Base-by-base conservation (phyloP, 2,888 invertebrate species). In the Ormyrus labotus region DNA sequence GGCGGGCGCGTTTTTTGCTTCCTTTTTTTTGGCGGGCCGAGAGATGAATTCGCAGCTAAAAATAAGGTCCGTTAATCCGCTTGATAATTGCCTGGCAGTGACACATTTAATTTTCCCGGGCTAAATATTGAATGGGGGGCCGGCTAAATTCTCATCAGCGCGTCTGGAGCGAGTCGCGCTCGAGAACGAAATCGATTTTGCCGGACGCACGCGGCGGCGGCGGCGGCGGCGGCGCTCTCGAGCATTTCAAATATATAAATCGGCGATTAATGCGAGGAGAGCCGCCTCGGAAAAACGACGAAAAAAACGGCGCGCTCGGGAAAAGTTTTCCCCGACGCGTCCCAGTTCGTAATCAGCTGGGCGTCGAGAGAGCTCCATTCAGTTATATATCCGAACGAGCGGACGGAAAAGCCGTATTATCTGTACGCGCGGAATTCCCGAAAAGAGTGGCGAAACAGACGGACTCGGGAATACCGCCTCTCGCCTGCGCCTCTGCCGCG, bases 41-140 rank as follows among this genome's bases (percentile, higher is more conserved):
- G 8, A 8, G 8, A 65, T 50, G 6, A 61, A 34, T 34, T 34
- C 34, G 34, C 34, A 4, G 6, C 48, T 67, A 76, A 76, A 76
- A 63, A 72, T 78, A 73, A 60, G 67, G 51, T 55, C 53, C 60
- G 72, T 72, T 77, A 70, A 77, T 57, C 58, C 53, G 65, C 11
- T 48, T 64, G 51, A 77, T 70, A 70, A 77, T 65, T 58, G 63
- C 57, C 70, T 71, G 77, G 13, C 57, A 51, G 70, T 77, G 71
- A 71, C 70, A 74, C 65, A 71, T 71, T 77, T 58, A 77, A 77
- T 77, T 77, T 77, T 65, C 13, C 19, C 53, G 5, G 50, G 19
- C 13, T 71, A 77, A 77, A 71, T 77, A 77, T 71, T 45, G 51
- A 77, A 71, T 50, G 57, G 34, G 34, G 34, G 55, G 13, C 63